Conservation (phyloP, 1,140 invertebrate genomes). For the Venustaconcha ellipsiformis region DNA sequence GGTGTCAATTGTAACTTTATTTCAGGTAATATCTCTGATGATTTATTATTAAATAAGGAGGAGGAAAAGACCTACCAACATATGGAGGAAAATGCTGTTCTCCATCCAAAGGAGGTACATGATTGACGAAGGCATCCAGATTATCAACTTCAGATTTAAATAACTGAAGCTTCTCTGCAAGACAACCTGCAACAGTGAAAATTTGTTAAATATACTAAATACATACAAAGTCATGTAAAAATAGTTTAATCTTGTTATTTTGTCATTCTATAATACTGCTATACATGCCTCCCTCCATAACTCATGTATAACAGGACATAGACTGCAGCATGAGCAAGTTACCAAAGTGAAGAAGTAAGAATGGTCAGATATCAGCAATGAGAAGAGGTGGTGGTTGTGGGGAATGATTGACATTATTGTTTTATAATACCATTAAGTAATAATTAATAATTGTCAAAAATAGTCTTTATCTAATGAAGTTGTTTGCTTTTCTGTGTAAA, state of each 20-base stretch:
- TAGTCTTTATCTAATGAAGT: too few relatives aligned
- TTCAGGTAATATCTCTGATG: too few relatives aligned
- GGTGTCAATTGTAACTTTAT: too few relatives aligned
- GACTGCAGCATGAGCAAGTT: too few relatives aligned
- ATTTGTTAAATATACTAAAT: neutral
- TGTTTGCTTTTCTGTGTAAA: too few relatives aligned
- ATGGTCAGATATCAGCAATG: too few relatives aligned
- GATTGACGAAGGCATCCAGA: conserved; percentile 79
- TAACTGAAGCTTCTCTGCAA: conserved; percentile 13
- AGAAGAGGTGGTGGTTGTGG: too few relatives aligned
- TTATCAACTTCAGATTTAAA: conserved; percentile 58
- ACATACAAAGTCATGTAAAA: conserved; percentile 6
- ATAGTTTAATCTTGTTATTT: neutral
- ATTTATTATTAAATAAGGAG: too few relatives aligned
- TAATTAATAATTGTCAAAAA: too few relatives aligned
- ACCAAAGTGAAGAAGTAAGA: too few relatives aligned
- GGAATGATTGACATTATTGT: too few relatives aligned
- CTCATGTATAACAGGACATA: neutral
- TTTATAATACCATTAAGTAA: too few relatives aligned
- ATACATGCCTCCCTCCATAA: neutral
- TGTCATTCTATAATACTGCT: neutral
- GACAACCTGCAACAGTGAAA: conserved; percentile 12
- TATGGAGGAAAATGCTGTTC: conserved; percentile 79
- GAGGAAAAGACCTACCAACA: conserved; percentile 71
- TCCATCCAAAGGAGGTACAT: conserved; percentile 68